Base-by-base conservation (phyloP, 1,140 invertebrate genomes). In the Diabrotica virgifera region DNA sequence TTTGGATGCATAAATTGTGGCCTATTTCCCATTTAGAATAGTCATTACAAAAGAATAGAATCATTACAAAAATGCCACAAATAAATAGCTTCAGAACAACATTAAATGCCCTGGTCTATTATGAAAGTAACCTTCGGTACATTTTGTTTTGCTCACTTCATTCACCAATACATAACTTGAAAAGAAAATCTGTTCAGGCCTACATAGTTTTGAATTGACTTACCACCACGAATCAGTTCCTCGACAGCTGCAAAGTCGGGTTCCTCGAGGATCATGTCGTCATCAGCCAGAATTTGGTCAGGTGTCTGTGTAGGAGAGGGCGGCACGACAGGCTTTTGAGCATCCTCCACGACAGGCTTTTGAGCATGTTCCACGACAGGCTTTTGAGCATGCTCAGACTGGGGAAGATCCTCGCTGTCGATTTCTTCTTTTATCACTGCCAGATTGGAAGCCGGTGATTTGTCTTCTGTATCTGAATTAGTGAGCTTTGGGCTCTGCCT, bases 341-440 rank as follows among this genome's bases (percentile, higher is more conserved):
- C 40, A 46, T 46, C n/a, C 24, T 67, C 58, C n/a, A n/a, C n/a
- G n/a, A n/a, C n/a, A n/a, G n/a, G n/a, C n/a, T 5, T 46, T 46
- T 46, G 8, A 46, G n/a, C 40, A 46, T 46, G 14, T 12, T 67
- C 58, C n/a, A 10, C 2, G n/a, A 10, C 40, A 46, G 40, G 40
- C 40, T 5, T 46, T 46, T 46, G 8, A 46, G n/a, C 40, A 46
- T 46, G 14, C 24, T 67, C 58, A 14, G 58, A 52, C n/a, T 62
- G 35, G 50, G 52, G 5, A 51, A 52, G 65, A 38, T 69, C 69
- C 60, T 40, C 56, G 53, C 35, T 65, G 5, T 64, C 51, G 40
- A 63, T 52, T 53, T 54, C 62, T 63, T 65, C 54, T 14, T 37
- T 58, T 50, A 36, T 59, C 35, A 60, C 67, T 53, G 51, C 55